Percentiles rank a stretch among this genome's conserved stretches.
Conservation (phyloP, 2,888 invertebrate genomes). For the Xanthostigma xanthostigma region DNA sequence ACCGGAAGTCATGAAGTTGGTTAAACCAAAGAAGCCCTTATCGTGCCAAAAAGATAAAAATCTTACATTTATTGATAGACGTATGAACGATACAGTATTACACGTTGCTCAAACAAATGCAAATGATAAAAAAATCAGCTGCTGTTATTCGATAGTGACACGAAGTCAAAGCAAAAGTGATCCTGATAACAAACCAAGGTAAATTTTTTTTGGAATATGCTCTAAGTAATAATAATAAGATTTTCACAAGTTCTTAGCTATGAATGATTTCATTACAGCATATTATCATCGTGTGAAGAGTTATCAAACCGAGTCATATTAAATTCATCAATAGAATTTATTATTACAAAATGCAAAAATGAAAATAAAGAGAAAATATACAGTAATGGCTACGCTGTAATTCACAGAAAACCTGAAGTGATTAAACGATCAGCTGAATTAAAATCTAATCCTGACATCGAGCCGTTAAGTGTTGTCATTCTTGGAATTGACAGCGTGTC, state of each 20-base stretch:
- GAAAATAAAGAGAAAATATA: slow-evolving; percentile 19
- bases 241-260: too few species aligned
- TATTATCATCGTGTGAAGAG: slow-evolving; percentile 6
- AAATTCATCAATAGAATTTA: slow-evolving; percentile 4
- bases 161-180: slow-evolving; percentile 13
- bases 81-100: slow-evolving; percentile 21
- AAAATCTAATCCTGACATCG: slow-evolving; percentile 11
- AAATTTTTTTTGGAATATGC: neutral
- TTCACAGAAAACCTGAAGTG: slow-evolving; percentile 34
- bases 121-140: slow-evolving; percentile 14
- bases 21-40: slow-evolving; percentile 35
- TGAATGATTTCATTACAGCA: slow-evolving; percentile 9
- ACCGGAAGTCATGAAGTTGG: slow-evolving; percentile 33
- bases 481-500: slow-evolving; percentile 80
- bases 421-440: slow-evolving; percentile 26
- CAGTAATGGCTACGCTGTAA: slow-evolving; percentile 24
- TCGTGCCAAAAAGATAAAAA: slow-evolving; percentile 30
- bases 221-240: too few species aligned
- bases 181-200: slow-evolving; percentile 7
- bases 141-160: slow-evolving; percentile 24
- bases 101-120: slow-evolving; percentile 22
- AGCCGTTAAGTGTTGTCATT: slow-evolving; percentile 51
- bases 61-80: slow-evolving; percentile 20
- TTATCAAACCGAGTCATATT: slow-evolving; percentile 7
- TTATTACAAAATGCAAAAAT: slow-evolving; percentile 3